Conservation (phyloP, 2,888 invertebrate genomes). For the Mythimna pallens region DNA sequence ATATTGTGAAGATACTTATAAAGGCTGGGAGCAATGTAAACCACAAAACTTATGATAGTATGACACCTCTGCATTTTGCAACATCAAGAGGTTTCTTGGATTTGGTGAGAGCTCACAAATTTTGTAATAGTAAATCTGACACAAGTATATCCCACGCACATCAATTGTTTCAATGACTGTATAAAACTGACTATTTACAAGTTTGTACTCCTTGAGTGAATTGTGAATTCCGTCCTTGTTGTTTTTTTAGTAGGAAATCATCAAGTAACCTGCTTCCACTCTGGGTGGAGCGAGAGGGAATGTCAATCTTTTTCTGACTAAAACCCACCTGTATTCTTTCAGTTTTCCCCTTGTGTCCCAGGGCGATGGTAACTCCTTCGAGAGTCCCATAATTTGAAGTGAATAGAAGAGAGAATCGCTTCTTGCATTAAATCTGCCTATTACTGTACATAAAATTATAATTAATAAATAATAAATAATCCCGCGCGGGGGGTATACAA, state of each 20-base stretch:
- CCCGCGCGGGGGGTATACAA: no score
- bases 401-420: background rate
- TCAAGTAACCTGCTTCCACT: no score
- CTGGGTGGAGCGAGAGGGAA: no score
- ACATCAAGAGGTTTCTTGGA: slow-evolving; percentile 90
- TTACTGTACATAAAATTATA: no score
- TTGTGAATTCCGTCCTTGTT: background rate
- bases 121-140: background rate
- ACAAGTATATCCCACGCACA: no score
- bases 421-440: background rate
- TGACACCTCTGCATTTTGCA: slow-evolving; percentile 92
- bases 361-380: no score
- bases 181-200: background rate
- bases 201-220: background rate
- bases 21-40: slow-evolving; percentile 91
- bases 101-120: slow-evolving; percentile 78
- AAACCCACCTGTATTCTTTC: no score
- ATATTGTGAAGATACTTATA: slow-evolving; percentile 90
- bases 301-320: no score
- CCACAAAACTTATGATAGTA: slow-evolving; percentile 91
- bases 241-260: no score
- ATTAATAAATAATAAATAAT: no score
- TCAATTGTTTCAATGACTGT: background rate
- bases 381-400: no score
- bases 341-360: no score